phyloP scores from a whole-genome alignment of 2,888 invertebrate species.

The Agrochola litura region DNA sequence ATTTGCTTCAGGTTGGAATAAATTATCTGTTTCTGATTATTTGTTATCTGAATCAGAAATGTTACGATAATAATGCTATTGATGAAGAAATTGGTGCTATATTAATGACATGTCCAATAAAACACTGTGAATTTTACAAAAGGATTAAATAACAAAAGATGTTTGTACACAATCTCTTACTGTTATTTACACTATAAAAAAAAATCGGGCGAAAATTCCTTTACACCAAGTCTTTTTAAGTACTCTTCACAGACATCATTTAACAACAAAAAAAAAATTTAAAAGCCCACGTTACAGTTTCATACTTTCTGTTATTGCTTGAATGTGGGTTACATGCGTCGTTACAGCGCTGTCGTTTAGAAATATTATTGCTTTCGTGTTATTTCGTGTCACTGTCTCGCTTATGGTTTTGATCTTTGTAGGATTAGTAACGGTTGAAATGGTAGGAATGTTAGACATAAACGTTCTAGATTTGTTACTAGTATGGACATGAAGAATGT shows the following conservation, averaged over 20 bases:
- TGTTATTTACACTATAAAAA: too few relatives aligned
- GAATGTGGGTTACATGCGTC: constrained; percentile 62
- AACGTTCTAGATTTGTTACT: background rate
- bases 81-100: background rate
- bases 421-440: constrained; percentile 19
- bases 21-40: background rate
- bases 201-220: background rate
- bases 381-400: constrained; percentile 59
- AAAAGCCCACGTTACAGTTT: constrained; percentile 56
- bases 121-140: background rate
- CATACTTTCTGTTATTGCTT: constrained; percentile 64
- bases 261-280: constrained; percentile 35
- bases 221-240: background rate
- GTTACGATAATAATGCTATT: background rate
- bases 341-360: constrained; percentile 55
- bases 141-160: background rate
- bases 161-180: background rate
- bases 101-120: background rate
- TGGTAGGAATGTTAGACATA: background rate
- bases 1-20: constrained; percentile 14
- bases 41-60: background rate
- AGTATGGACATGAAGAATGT: background rate
- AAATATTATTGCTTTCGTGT: constrained; percentile 62
- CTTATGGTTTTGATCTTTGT: constrained; percentile 58
- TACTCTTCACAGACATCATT: constrained; percentile 7